Evolutionary conservation across 2,888 invertebrate genomes (phyloP).

Genomic region (Drosophila borborema): DNA sequence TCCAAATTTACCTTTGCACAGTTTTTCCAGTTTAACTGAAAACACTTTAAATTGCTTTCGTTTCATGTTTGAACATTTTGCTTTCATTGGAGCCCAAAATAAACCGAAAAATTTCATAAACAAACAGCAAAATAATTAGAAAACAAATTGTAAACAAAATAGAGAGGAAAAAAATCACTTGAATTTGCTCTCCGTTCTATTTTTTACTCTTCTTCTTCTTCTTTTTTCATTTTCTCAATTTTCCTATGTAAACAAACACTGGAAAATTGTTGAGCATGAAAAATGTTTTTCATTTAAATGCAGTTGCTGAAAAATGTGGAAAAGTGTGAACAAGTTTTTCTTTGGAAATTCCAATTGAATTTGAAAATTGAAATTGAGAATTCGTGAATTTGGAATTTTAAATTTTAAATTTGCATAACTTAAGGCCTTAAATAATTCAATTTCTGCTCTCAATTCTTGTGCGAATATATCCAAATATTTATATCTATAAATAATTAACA

Average conservation of each 20-base stretch:
- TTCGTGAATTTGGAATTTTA: not conserved
- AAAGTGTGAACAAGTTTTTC: slow-evolving; percentile 38
- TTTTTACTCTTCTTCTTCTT: slow-evolving; percentile 23
- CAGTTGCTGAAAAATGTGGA: slow-evolving; percentile 45
- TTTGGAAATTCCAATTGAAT: not conserved
- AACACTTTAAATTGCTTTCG: slow-evolving; percentile 17
- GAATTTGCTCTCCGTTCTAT: slow-evolving; percentile 26
- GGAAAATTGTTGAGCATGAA: slow-evolving; percentile 74
- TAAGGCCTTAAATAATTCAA: slow-evolving; percentile 59
- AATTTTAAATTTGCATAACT: not conserved
- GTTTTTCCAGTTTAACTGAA: slow-evolving; percentile 5
- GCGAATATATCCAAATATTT: not conserved
- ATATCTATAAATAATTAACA: slow-evolving; percentile 10
- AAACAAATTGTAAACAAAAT: slow-evolving; percentile 71
- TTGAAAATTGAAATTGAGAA: not conserved
- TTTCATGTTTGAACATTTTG: slow-evolving; percentile 26
- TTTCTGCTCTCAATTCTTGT: slow-evolving; percentile 23
- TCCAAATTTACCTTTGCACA: slow-evolving; percentile 8
- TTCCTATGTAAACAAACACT: slow-evolving; percentile 56
- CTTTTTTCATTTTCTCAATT: slow-evolving; percentile 34
- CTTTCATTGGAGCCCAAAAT: slow-evolving; percentile 54
- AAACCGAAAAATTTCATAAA: slow-evolving; percentile 56
- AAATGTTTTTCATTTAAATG: slow-evolving; percentile 71
- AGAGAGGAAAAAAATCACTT: slow-evolving; percentile 36
- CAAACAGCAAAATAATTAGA: slow-evolving; percentile 69